Evolutionary conservation across 2,888 invertebrate genomes (phyloP).

Genomic region (Zygaena filipendulae): DNA sequence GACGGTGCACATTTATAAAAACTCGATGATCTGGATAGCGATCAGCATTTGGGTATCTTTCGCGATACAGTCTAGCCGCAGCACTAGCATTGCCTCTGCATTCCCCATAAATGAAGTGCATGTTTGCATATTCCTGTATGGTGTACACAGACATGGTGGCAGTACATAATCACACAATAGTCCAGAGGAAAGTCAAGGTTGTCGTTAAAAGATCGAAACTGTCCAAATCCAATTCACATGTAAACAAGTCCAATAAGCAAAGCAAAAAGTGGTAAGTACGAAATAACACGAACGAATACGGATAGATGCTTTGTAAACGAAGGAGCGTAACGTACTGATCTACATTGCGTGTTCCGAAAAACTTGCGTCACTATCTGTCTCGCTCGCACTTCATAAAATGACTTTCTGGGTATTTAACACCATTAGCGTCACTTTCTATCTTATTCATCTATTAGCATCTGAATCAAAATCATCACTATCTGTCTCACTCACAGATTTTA

Average conservation of each 20-base stretch:
- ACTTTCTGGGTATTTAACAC: too few relatives aligned
- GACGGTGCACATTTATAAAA: conserved; percentile 11
- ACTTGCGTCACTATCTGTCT: too few relatives aligned
- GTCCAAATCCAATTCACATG: conserved; percentile 2
- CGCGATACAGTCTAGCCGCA: conserved; percentile 3
- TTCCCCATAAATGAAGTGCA: conserved; percentile 17
- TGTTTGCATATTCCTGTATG: conserved; percentile 14
- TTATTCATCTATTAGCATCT: too few relatives aligned
- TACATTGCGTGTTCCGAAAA: too few relatives aligned
- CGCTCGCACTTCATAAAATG: too few relatives aligned
- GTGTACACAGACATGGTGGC: conserved; percentile 13
- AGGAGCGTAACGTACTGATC: conserved; percentile 7
- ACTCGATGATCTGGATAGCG: conserved; percentile 10
- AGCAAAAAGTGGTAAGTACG: conserved; percentile 3
- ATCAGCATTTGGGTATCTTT: conserved; percentile 1
- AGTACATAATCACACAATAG: conserved; percentile 8
- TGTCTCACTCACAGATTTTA: too few relatives aligned
- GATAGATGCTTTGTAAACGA: conserved; percentile 8
- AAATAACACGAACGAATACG: conserved; percentile 1
- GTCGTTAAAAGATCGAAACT: too few relatives aligned
- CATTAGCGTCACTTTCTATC: too few relatives aligned
- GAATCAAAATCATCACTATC: too few relatives aligned
- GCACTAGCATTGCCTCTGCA: conserved; percentile 13
- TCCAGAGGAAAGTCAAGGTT: conserved; percentile 7
- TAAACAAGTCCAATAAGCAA: conserved; percentile 6